A percentile compares a stretch with the other conserved stretches of the same genome.
These are phyloP conservation scores for Hemithea aestivaria DNA, from an alignment of 2,888 invertebrate genomes.

Conservation along the genomic window DNA sequence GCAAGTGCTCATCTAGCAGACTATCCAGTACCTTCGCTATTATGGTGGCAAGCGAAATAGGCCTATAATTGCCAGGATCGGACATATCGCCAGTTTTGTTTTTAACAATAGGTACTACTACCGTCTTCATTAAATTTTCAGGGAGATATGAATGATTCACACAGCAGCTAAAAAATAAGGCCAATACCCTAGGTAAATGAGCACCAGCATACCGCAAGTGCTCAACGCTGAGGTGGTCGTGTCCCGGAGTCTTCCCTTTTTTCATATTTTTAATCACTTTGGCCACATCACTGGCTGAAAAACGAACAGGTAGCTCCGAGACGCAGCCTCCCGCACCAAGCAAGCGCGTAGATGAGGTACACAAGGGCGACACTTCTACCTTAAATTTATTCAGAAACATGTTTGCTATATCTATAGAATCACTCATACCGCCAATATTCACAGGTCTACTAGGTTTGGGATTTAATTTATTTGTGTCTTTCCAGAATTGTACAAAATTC, in stretches of 20 bases:
- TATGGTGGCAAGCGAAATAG: slow-evolving; percentile 18
- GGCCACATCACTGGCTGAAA: neutral
- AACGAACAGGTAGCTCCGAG: neutral
- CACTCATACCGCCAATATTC: slow-evolving; percentile 4
- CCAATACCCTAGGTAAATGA: slow-evolving; percentile 16
- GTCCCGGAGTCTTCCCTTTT: slow-evolving; percentile 12
- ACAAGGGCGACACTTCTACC: neutral
- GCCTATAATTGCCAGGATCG: slow-evolving; percentile 22
- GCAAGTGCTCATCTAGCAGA: slow-evolving; percentile 16
- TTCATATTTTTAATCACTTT: neutral
- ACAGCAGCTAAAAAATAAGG: slow-evolving; percentile 19
- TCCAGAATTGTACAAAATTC: slow-evolving; percentile 10
- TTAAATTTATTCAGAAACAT: neutral
- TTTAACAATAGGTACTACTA: slow-evolving; percentile 25
- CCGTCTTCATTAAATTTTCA: slow-evolving; percentile 6
- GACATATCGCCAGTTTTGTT: slow-evolving; percentile 22
- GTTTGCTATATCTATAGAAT: slow-evolving; percentile 1
- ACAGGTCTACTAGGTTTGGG: neutral
- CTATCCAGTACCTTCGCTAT: slow-evolving; percentile 20
- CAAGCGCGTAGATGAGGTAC: neutral
- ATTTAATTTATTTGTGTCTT: slow-evolving; percentile 5
- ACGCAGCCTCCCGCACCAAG: neutral
- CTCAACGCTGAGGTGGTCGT: slow-evolving; percentile 22
- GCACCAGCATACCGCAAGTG: slow-evolving; percentile 21
- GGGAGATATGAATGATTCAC: slow-evolving; percentile 15